A percentile compares a stretch with the other conserved stretches of the same genome.
Evolutionary conservation across 2,888 invertebrate species (phyloP).

Genomic region (Gymnosoma rotundatum): DNA sequence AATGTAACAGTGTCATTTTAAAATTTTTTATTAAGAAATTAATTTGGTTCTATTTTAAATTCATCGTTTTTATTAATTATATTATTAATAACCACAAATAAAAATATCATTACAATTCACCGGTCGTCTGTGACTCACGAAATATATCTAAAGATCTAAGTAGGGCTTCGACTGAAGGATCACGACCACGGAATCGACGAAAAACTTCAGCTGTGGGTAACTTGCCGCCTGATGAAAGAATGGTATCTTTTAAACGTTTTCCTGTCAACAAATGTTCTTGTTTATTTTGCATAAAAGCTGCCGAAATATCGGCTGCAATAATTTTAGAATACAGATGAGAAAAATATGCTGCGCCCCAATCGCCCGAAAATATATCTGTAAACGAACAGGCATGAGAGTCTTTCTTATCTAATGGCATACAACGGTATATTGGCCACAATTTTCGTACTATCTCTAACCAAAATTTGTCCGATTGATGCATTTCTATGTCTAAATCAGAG

Average conservation of each 20-base stretch:
- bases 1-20: no score
- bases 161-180: constrained; percentile 93
- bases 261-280: constrained; percentile 83
- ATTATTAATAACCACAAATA: constrained; percentile 17
- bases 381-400: constrained; percentile 95
- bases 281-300: constrained; percentile 86
- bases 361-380: constrained; percentile 90
- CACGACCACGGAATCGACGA: constrained; percentile 94
- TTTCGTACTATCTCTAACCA: constrained; percentile 91
- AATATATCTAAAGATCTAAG: constrained; percentile 83
- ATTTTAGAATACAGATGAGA: constrained; percentile 93
- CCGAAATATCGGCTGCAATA: constrained; percentile 94
- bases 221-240: constrained; percentile 91
- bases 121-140: constrained; percentile 77
- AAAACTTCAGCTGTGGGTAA: constrained; percentile 93
- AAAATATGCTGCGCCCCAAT: constrained; percentile 94
- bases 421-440: constrained; percentile 91
- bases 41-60: no score
- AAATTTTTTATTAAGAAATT: no score
- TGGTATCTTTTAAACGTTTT: constrained; percentile 90
- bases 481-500: constrained; percentile 91
- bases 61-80: constrained; percentile 11
- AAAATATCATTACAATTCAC: constrained; percentile 71
- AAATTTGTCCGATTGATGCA: constrained; percentile 89
- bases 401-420: constrained; percentile 88